Evolutionary conservation across 92 coral and sea anemone genomes (phyloP), one percentile per base, ranked within the genome.

Genomic region (Porites cylindrica): DNA sequence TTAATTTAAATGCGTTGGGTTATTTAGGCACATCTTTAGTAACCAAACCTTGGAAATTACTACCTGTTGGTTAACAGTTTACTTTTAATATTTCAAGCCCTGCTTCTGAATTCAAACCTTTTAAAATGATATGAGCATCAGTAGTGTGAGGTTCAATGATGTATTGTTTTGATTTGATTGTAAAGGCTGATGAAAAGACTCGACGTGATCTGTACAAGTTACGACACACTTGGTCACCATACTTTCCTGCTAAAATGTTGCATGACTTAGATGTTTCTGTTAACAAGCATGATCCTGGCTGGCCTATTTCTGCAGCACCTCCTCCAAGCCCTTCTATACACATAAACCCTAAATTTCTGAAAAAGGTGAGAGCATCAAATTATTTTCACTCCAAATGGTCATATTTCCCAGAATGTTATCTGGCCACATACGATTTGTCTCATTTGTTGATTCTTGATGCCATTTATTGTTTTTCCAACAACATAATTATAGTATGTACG

Each of bases 321-420:
- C 98, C 99, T 17, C 96, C 97, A 23, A 96, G 98, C 65, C 99
- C 99, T 1, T 95, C 99, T 66, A 97, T 97, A 64, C 99, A 97
- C 53, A 90, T 97, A 50, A 97, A 97, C 74, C 99, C 99, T 13
- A 97, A 97, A 78, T 97, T 97, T 79, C 87, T 97, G 65, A 88
- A 93, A 77, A 97, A 95, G 98, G 99, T 85, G 47, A 38, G 47
- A 38, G 47, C 47, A 82, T 10, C 10, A 1, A 56, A 14, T 9
- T 54, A 56, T 56, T 56, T 56, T 3, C 61, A 56, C 61, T 1
- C 2, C 61, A 11, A 17, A 10, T 56, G 11, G 61, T 10, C 61
- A 10, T 14, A 56, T 10, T 10, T 14, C 16, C 61, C 61, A 8
- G 61, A 56, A 56, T 3, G 16, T 56, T 8, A 8, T 1, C 61